Base-by-base conservation (phyloP, 1,140 invertebrate species). In the Camponotus floridanus region DNA sequence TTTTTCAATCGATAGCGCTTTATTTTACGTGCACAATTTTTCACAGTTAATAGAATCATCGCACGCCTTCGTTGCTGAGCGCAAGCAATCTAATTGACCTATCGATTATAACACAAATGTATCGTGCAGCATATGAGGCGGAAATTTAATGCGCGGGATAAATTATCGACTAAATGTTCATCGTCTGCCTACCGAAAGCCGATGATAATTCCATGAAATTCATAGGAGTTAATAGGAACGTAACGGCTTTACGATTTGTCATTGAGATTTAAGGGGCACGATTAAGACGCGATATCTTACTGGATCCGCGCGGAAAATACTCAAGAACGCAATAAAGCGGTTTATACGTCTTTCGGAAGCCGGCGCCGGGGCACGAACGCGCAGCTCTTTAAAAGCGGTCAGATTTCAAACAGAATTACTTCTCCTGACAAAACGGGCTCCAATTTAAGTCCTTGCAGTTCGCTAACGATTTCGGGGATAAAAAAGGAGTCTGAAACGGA, bases 261-360 rank as follows among this genome's bases (percentile, higher is more conserved):
- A 26, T 39, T 6, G 55, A 70, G 87, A 89, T 89, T 89, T 86
- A 88, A 64, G 48, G 51, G 15, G 15, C 39, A 57, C 83, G 87
- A 89, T 89, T 88, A 88, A 88, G 71, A 65, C 70, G 83, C 64
- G 88, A 89, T 89, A 89, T 88, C 64, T 76, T 70, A 15, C 36
- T 21, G n/a, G 3, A 45, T n/a, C 39, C 33, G 78, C 78, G 36
- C 62, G 48, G 87, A 73, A 87, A 88, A 83, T 86, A 73, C 62
- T 81, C 61, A 71, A 64, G 76, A 71, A 73, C 62, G 87, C 71
- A 70, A 86, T 86, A 86, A 89, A 88, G 39, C 21, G 42, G 84
- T 88, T 88, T 89, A 76, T 76, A 89, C 71, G 71, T 86, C 57
- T 31, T 26, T 33, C 61, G 48, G 45, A 48, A 86, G 62, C 64